Conservation (phyloP, 2,888 invertebrate species). For the Drosophila mimica region DNA sequence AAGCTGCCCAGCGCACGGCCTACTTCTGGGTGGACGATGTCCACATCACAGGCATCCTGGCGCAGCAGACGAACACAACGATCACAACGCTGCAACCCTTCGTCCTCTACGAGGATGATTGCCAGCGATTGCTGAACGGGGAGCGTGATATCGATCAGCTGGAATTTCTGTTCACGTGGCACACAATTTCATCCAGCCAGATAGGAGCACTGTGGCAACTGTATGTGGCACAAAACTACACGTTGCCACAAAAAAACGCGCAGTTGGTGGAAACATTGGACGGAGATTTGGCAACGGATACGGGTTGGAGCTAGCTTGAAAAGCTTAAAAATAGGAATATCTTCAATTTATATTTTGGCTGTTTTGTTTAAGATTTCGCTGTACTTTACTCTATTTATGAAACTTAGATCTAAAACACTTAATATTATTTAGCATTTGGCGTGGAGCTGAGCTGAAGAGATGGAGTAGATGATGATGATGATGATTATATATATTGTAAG, state of each 20-base stretch:
- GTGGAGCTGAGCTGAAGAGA: not conserved
- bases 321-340: constrained; percentile 5
- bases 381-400: constrained; percentile 37
- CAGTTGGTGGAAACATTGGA: constrained; percentile 6
- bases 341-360: constrained; percentile 41
- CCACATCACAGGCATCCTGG: constrained; percentile 90
- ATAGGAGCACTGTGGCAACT: constrained; percentile 85
- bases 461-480: not conserved
- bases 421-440: constrained; percentile 57
- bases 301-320: constrained; percentile 62
- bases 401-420: constrained; percentile 34
- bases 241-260: constrained; percentile 29
- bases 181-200: constrained; percentile 84
- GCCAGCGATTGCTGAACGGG: constrained; percentile 69
- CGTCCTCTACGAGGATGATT: constrained; percentile 67
- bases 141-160: constrained; percentile 69
- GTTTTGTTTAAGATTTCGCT: constrained; percentile 57
- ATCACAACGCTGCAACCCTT: constrained; percentile 83
- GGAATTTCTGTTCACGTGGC: constrained; percentile 83
- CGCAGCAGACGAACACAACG: constrained; percentile 86
- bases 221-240: constrained; percentile 45
- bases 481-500: constrained; percentile 60
- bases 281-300: constrained; percentile 27
- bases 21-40: constrained; percentile 95
- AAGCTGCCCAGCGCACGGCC: constrained; percentile 87